Evolutionary conservation across 2,888 invertebrate species (phyloP), one percentile per base, ranked within the genome.

Genomic region (Harpalus rufipes): DNA sequence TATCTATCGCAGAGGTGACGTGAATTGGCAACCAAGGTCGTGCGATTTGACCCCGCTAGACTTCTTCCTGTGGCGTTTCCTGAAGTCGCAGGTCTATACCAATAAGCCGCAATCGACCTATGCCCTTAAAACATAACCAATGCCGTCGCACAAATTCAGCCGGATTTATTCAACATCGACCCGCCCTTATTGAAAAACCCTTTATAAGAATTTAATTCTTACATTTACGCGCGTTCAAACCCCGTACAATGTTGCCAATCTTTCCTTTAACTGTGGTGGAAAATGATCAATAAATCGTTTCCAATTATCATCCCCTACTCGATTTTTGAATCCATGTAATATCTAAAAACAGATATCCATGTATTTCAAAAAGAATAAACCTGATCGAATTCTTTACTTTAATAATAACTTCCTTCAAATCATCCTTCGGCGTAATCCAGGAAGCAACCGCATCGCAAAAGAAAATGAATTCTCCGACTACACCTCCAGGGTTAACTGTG

Each of bases 391-490:
- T 32, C 87, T 87, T 88, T 91, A 97, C 97, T 94, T 98, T 98
- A 87, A 96, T 95, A 92, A 99, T 99, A 96, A 98, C 98, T 89
- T 98, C 97, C 92, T 98, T 98, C 86, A 99, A 94, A 91, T 99
- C 99, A 86, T 96, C 96, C 89, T 97, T 97, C 2, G 99, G 99
- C 88, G 96, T 96, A 68, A 96, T 95, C 99, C 99, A 99, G 1
- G 99, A 99, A 44, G 99, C 99, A 61, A 99, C 97, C 16, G 99
- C 99, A 93, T 99, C 99, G 92, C 99, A 99, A 93, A 99, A 99
- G 93, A 96, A 99, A 92, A 99, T 98, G 91, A 99, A 99, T 91
- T 99, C 99, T 84, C 96, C 95, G 79, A 99, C 97, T 68, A 99
- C 98, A 86, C 99, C 99, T 87, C 94, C 96, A 25, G 99, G 99